phyloP scores from a whole-genome alignment of 2,797 vertebrate species.

The Tapera naevia region DNA sequence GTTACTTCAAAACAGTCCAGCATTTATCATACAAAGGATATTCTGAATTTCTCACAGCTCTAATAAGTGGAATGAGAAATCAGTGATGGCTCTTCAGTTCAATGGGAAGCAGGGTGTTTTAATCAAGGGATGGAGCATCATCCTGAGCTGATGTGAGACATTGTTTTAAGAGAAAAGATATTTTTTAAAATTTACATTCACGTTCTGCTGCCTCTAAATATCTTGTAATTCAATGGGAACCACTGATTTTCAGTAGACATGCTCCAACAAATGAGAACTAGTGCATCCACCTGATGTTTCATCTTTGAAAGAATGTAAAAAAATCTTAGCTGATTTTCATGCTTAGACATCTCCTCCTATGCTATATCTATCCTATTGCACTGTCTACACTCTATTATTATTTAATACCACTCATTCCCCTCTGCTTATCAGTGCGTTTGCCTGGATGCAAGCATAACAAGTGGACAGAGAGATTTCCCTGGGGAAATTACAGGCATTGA shows the following conservation, averaged over 20 bases:
- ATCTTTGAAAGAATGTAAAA: background rate
- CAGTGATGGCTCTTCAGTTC: background rate
- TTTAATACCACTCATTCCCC: background rate
- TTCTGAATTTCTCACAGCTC: background rate
- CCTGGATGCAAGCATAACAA: background rate
- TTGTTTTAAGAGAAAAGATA: background rate
- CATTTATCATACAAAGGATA: background rate
- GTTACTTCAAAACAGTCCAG: background rate
- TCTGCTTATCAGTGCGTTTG: background rate
- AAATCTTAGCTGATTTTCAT: fast-evolving
- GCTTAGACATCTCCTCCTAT: background rate
- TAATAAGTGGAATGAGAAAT: background rate
- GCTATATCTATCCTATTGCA: background rate
- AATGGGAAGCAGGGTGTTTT: background rate
- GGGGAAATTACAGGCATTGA: background rate
- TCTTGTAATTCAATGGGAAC: background rate
- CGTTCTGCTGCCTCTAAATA: background rate
- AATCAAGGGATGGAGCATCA: background rate
- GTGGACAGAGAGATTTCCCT: background rate
- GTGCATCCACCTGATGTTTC: background rate
- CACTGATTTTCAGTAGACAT: background rate
- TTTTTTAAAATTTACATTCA: background rate
- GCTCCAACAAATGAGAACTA: background rate
- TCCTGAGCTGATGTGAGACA: background rate
- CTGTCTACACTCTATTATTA: background rate